phyloP scores from a whole-genome alignment of 2,113 vertebrate species.

The Argyrosomus japonicus region DNA sequence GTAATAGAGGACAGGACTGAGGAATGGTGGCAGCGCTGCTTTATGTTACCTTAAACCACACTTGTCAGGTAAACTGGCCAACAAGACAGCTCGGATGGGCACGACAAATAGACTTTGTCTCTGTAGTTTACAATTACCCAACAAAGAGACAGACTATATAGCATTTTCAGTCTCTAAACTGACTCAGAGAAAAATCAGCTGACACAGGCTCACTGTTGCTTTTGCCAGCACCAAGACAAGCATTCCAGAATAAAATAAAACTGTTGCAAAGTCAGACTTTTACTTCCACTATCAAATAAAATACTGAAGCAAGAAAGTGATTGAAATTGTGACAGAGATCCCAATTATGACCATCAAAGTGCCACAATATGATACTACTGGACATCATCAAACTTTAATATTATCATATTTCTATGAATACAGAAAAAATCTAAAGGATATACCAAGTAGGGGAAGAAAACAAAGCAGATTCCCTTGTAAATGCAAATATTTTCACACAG shows the following conservation, averaged over 20 bases:
- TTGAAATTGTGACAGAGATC: neutral
- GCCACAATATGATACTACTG: neutral
- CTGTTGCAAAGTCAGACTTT: constrained; percentile 8
- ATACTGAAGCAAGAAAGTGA: neutral
- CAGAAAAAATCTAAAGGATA: neutral
- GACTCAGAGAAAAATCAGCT: constrained; percentile 32
- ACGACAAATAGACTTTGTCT: constrained; percentile 64
- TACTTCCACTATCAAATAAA: neutral
- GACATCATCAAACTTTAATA: neutral
- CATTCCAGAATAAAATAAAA: constrained; percentile 2
- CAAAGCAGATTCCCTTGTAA: neutral
- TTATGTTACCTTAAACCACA: constrained; percentile 70
- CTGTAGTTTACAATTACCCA: constrained; percentile 67
- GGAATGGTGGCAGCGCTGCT: constrained; percentile 53
- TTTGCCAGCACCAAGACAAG: neutral
- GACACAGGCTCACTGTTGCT: neutral
- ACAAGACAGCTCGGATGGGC: constrained; percentile 55
- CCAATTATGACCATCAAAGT: neutral
- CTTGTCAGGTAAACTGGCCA: constrained; percentile 69
- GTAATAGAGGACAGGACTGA: constrained; percentile 61
- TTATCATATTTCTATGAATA: neutral
- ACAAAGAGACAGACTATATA: constrained; percentile 39
- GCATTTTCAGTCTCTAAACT: constrained; percentile 20
- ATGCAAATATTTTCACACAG: neutral
- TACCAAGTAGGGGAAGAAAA: neutral